Evolutionary conservation across 1,140 invertebrate species (phyloP).

Genomic region (Caenorhabditis inopinata): DNA sequence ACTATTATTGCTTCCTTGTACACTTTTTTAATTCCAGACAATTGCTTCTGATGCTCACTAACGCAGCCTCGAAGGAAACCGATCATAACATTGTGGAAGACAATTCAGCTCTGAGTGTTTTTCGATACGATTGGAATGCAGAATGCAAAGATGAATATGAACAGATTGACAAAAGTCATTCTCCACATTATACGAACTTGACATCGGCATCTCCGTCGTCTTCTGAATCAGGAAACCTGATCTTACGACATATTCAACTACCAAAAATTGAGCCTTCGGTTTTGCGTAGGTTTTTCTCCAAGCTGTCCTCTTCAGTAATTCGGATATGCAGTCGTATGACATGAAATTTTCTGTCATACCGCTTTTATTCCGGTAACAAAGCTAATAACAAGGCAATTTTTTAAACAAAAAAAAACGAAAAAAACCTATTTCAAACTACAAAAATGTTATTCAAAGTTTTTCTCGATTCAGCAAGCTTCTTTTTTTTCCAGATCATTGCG

Average conservation of each 20-base stretch:
- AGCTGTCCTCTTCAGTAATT: background rate
- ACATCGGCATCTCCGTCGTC: background rate
- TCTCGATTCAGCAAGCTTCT: too few relatives aligned
- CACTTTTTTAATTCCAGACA: background rate
- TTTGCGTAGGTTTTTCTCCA: background rate
- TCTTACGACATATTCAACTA: background rate
- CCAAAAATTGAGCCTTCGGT: background rate
- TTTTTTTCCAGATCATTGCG: background rate
- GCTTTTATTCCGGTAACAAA: background rate
- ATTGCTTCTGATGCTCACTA: background rate
- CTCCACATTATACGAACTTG: background rate
- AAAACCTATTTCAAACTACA: too few relatives aligned
- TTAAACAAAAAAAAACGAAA: background rate
- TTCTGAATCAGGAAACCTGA: background rate
- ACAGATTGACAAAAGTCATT: background rate
- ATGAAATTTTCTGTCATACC: background rate
- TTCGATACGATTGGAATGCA: background rate
- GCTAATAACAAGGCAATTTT: background rate
- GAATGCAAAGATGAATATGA: background rate
- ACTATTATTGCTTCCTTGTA: background rate
- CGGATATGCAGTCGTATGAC: too few relatives aligned
- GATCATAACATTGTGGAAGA: background rate
- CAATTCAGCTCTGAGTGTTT: background rate
- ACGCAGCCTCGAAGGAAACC: background rate
- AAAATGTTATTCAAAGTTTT: too few relatives aligned